phyloP scores from a whole-genome alignment of 1,140 invertebrate species.

The Littorina saxatilis region DNA sequence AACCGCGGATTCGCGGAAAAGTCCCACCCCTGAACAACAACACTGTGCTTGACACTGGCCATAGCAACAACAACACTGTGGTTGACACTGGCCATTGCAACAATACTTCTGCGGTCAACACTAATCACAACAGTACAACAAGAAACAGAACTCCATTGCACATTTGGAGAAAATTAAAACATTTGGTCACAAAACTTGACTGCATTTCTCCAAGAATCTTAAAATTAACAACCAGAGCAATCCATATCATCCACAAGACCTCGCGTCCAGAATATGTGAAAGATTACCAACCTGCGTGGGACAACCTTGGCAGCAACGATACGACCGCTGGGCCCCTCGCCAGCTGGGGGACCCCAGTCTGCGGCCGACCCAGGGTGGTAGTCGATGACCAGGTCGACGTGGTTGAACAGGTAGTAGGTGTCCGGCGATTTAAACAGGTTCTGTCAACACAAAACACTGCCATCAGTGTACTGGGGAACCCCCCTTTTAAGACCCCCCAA shows the following conservation, averaged over 20 bases:
- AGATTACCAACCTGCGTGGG: constrained; percentile 84
- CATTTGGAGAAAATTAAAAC: neutral
- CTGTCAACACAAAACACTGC: constrained; percentile 56
- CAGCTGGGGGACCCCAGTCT: constrained; percentile 88
- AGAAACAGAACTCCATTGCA: too few relatives aligned
- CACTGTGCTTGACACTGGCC: too few relatives aligned
- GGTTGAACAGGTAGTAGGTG: constrained; percentile 96
- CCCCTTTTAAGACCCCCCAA: too few relatives aligned
- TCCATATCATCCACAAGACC: neutral
- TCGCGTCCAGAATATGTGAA: neutral
- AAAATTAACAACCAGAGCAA: too few relatives aligned
- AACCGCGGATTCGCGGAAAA: too few relatives aligned
- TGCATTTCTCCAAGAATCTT: neutral
- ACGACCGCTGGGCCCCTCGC: constrained; percentile 86
- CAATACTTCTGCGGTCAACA: too few relatives aligned
- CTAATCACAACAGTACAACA: too few relatives aligned
- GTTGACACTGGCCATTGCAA: too few relatives aligned
- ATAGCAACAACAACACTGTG: too few relatives aligned
- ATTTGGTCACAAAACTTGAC: neutral
- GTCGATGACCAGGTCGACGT: constrained; percentile 94
- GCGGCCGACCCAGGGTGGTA: constrained; percentile 92
- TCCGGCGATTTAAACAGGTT: constrained; percentile 72
- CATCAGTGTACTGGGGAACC: too few relatives aligned
- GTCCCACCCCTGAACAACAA: too few relatives aligned
- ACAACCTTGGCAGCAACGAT: constrained; percentile 90